phyloP scores from a whole-genome alignment of 2,888 invertebrate species.

The Sussaba pulchella region DNA sequence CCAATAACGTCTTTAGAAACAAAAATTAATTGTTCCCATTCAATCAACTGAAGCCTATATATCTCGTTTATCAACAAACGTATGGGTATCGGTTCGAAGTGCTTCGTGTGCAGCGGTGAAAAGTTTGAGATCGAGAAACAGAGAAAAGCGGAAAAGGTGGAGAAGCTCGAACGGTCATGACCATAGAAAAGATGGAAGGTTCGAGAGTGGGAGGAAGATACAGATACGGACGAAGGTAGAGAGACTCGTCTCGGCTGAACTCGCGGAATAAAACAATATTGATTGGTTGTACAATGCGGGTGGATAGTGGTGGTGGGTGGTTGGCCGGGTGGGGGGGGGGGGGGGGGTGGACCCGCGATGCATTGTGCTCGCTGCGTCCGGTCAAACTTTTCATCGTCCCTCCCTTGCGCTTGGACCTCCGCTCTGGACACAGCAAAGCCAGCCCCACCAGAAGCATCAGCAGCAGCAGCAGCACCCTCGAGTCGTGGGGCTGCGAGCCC shows the following conservation, averaged over 20 bases:
- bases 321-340: slow-evolving; percentile 71
- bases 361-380: slow-evolving; percentile 79
- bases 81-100: background rate
- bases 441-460: slow-evolving; percentile 2
- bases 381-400: slow-evolving; percentile 78
- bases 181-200: slow-evolving; percentile 61
- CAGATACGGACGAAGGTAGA: too few species aligned
- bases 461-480: slow-evolving; percentile 33
- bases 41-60: background rate
- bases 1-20: too few species aligned
- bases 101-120: background rate
- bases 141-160: slow-evolving; percentile 28
- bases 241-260: slow-evolving; percentile 72
- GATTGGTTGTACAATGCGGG: slow-evolving; percentile 82
- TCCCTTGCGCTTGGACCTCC: slow-evolving; percentile 52
- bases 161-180: slow-evolving; percentile 17
- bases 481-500: slow-evolving; percentile 48
- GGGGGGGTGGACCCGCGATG: slow-evolving; percentile 76
- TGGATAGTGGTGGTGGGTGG: slow-evolving; percentile 78
- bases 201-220: slow-evolving; percentile 73
- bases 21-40: too few species aligned
- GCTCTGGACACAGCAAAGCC: background rate
- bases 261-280: slow-evolving; percentile 81
- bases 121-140: slow-evolving; percentile 22
- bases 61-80: background rate